These are phyloP conservation scores for Schlechtendalia chinensis DNA, from an alignment of 1,140 invertebrate genomes.

Conservation along the genomic window DNA sequence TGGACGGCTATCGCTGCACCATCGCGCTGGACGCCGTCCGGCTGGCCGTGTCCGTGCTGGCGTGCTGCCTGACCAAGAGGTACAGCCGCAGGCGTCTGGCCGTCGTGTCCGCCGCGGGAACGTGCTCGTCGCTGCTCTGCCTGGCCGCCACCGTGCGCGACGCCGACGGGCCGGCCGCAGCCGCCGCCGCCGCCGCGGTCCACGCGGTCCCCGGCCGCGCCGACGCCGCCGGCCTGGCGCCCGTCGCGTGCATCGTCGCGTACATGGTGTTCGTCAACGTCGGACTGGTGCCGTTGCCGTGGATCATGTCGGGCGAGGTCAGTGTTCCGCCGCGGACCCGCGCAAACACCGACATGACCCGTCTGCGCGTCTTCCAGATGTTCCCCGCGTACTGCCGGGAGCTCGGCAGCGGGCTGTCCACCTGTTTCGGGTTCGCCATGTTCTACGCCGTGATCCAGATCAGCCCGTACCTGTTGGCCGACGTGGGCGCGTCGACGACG, in stretches of 20 bases:
- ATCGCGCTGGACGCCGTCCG: conserved; percentile 69
- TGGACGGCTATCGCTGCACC: conserved; percentile 63
- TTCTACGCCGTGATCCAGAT: conserved; percentile 73
- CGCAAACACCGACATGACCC: not conserved
- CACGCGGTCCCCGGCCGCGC: conserved; percentile 51
- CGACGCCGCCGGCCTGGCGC: conserved; percentile 3
- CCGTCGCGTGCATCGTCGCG: conserved; percentile 57
- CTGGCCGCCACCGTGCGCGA: conserved; percentile 54
- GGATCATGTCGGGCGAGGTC: conserved; percentile 67
- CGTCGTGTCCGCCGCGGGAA: conserved; percentile 62
- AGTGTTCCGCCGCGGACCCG: too few relatives aligned
- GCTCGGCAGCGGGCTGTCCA: conserved; percentile 64
- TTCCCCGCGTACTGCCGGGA: conserved; percentile 62
- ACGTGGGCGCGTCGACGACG: conserved; percentile 62
- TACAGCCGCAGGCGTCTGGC: conserved; percentile 62
- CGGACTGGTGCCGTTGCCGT: conserved; percentile 67
- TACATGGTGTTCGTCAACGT: conserved; percentile 63
- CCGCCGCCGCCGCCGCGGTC: too few relatives aligned
- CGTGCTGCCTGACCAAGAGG: conserved; percentile 63
- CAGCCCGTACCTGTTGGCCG: conserved; percentile 63
- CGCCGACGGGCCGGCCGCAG: too few relatives aligned
- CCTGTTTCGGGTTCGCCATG: conserved; percentile 65
- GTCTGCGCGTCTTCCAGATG: conserved; percentile 53
- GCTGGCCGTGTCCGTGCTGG: conserved; percentile 62
- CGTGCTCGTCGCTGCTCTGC: conserved; percentile 59